Base-by-base conservation (phyloP, 2,888 invertebrate genomes). In the Chymomyza caudatula region DNA sequence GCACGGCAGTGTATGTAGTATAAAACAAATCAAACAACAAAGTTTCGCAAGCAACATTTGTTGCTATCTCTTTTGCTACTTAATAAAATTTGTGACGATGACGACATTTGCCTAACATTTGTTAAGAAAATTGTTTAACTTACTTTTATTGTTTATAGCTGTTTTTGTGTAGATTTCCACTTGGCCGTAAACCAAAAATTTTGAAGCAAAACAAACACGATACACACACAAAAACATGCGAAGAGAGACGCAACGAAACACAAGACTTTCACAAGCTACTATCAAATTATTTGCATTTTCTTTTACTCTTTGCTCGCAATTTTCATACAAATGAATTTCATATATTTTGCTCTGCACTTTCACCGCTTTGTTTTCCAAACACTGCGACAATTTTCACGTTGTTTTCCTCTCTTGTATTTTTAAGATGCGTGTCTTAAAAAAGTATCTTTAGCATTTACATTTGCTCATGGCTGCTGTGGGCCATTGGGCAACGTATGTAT, bases 321-420 rank as follows among this genome's bases (percentile, higher is more conserved):
- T 72, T 74, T 69, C 56, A 6, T 25, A 25, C 6, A 25, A 2
- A 25, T 4, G 1, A 25, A 25, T 37, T 37, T 37, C 1, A 13
- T 19, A 13, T 51, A 19, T 65, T 69, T 70, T 53, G 53, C n/a
- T 37, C 60, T 17, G 65, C 78, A 77, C 80, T 84, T 81, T 81
- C 80, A 81, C 80, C 78, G 65, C 66, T 42, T 42, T 56, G 29
- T 67, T 75, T 73, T 66, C 29, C 13, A 49, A 3, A 11, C 49
- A 49, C 20, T 20, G 20, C 60, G 70, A 76, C 70, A 77, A 73
- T 78, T 75, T 81, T 74, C 78, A 76, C 84, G 73, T 74, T 37
- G 82, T 74, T 76, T 71, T 79, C 67, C 53, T 60, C 62, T 19
- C 60, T 15, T 47, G 17, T 52, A 57, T 63, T 64, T 60, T 49